Evolutionary conservation across 2,113 vertebrate species (phyloP), one percentile per base, ranked within the genome.

Genomic region (Saccopteryx bilineata): DNA sequence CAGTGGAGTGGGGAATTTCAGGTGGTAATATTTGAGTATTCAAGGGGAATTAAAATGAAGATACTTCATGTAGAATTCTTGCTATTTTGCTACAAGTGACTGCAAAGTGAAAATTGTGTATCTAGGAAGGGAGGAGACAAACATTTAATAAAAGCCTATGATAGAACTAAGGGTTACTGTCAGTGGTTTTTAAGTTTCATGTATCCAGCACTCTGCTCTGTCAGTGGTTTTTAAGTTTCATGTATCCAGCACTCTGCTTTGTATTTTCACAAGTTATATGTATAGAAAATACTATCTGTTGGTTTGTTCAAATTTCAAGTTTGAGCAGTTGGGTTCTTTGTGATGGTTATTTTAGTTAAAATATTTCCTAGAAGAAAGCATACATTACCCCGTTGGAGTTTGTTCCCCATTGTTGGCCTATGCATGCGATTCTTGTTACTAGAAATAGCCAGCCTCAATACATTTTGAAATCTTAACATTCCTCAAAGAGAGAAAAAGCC

Each of bases 301-400:
- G 50, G 21, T 85, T 94, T 91, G 61, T 76, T 95, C 26, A 76
- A 21, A 24, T 89, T 75, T 89, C 46, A 81, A n/a, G 31, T 84
- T 61, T 74, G 58, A 74, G 66, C 65, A 89, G 24, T 95, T 91
- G 50, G 31, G 9, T 39, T 78, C 9, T 92, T 92, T 61, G 28
- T 76, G 31, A 21, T 74, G 17, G 31, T 88, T 63, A 39, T 21
- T 75, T 72, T 86, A 81, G 28, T 54, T 74, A 14, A n/a, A 18
- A 10, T 33, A 46, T 91, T 80, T 21, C 23, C 76, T 72, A 61
- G 24, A 81, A 87, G 23, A 89, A 90, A 95, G 69, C 19, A 19
- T 60, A 39, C 1, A 12, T 75, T 95, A 65, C 75, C 58, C 46
- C 39, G 9, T 39, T 82, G 78, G 11, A 71, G 24, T 79, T 91